Percentiles rank a stretch among this genome's conserved stretches.
These are phyloP conservation scores for Galbula dea DNA, from an alignment of 2,113 vertebrate genomes.

Conservation along the genomic window DNA sequence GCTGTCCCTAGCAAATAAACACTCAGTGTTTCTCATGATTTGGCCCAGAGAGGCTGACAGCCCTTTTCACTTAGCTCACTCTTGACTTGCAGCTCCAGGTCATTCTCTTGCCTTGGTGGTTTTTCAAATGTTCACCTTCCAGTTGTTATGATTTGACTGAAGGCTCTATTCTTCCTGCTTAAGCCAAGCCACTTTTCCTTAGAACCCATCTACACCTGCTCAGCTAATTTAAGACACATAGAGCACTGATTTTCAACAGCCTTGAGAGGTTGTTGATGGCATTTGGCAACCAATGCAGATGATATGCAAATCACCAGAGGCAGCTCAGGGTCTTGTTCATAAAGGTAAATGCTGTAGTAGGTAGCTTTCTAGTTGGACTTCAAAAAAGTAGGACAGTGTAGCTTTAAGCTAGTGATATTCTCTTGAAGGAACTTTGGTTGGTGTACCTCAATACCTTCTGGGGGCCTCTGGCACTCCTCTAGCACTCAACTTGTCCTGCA, in stretches of 20 bases:
- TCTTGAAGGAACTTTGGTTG: background rate
- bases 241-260: constrained; percentile 1
- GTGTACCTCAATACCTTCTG: background rate
- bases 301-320: background rate
- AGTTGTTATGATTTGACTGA: background rate
- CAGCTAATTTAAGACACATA: constrained; percentile 36
- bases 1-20: constrained; percentile 32
- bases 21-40: background rate
- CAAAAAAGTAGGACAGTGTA: background rate
- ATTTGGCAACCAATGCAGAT: constrained; percentile 23
- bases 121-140: background rate
- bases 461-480: background rate
- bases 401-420: background rate
- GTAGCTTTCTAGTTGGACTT: background rate
- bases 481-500: background rate
- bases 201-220: background rate
- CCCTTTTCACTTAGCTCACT: background rate
- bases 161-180: background rate
- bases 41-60: background rate
- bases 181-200: background rate
- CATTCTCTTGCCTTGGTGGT: background rate
- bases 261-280: constrained; percentile 36
- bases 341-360: background rate
- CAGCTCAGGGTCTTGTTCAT: background rate
- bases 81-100: background rate